These are phyloP conservation scores for Andrena camellia DNA, from an alignment of 2,888 invertebrate species.

Conservation along the genomic window DNA sequence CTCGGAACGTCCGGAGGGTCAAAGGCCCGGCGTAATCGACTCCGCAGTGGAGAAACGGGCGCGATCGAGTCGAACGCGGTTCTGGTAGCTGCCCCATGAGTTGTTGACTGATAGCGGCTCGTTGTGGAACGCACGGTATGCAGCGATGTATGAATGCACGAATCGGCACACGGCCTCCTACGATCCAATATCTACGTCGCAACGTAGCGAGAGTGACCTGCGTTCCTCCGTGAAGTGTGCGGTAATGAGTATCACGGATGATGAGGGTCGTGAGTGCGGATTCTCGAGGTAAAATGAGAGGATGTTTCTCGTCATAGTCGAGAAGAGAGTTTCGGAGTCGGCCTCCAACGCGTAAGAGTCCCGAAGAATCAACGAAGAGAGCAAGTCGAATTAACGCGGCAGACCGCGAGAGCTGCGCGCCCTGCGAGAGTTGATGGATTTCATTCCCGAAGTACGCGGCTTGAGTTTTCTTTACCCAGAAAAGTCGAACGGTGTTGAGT, in stretches of 20 bases:
- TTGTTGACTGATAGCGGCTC: slow-evolving; percentile 1
- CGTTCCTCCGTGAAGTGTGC: background rate
- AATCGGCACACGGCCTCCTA: background rate
- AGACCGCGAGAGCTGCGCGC: background rate
- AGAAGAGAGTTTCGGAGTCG: background rate
- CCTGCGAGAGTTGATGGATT: background rate
- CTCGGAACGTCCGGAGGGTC: background rate
- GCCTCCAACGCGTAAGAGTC: background rate
- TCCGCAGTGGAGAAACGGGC: slow-evolving; percentile 17
- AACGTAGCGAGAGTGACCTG: slow-evolving; percentile 2
- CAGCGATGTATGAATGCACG: background rate
- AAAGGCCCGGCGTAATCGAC: slow-evolving; percentile 47
- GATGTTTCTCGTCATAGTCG: background rate
- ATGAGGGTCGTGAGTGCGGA: background rate
- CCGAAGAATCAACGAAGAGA: background rate
- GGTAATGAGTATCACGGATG: background rate
- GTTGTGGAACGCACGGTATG: background rate
- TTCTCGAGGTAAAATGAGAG: background rate
- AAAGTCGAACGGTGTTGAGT: background rate
- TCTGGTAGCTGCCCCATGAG: slow-evolving; percentile 38
- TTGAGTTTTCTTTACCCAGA: background rate
- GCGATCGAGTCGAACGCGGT: slow-evolving; percentile 14
- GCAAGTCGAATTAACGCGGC: background rate
- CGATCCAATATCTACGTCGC: slow-evolving; percentile 11
- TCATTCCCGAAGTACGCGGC: background rate